Base-by-base conservation (phyloP, 2,113 vertebrate genomes). In the Terrapene triunguis region DNA sequence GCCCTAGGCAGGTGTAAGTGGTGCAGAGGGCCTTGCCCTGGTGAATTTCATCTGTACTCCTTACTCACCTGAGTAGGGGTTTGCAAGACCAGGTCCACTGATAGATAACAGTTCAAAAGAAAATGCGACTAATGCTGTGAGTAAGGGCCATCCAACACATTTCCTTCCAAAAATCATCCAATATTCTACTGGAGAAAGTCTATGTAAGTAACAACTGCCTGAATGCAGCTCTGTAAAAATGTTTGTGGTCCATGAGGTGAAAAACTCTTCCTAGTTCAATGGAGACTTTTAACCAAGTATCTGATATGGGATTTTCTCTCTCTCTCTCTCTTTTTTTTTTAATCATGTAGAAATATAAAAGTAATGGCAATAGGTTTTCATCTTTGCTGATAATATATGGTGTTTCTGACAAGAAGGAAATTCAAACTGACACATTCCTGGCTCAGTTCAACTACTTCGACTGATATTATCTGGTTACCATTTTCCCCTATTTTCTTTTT, bases 371-470 rank as follows among this genome's bases (percentile, higher is more conserved):
- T 82, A 84, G 19, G 62, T 87, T 97, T 97, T 96, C 74, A 54
- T 92, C 54, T 92, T 92, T 89, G 59, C 89, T 94, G 94, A 92
- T 97, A 91, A 86, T 88, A 55, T 74, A 83, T 21, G 42, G 54
- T 81, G 32, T 94, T 95, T 96, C 90, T 94, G 91, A 91, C 74
- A 94, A 93, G 86, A 96, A 89, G 86, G 88, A 97, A 96, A 96
- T 94, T 89, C 69, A 92, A 59, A 59, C 55, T 5, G 89, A 94
- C 87, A 84, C 42, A 57, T 93, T 95, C 87, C 79, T 96, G 92
- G 92, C 87, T 94, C 86, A 78, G 89, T 90, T 97, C 81, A 91
- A 57, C 88, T 92, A 44, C 51, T 53, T 78, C 89, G 86, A 92
- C 55, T 95, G 88, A 96, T 95, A 84, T 80, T 88, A 84, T 97